Base-by-base conservation (phyloP, 2,113 vertebrate genomes). In the Dunckerocampus dactyliophorus region DNA sequence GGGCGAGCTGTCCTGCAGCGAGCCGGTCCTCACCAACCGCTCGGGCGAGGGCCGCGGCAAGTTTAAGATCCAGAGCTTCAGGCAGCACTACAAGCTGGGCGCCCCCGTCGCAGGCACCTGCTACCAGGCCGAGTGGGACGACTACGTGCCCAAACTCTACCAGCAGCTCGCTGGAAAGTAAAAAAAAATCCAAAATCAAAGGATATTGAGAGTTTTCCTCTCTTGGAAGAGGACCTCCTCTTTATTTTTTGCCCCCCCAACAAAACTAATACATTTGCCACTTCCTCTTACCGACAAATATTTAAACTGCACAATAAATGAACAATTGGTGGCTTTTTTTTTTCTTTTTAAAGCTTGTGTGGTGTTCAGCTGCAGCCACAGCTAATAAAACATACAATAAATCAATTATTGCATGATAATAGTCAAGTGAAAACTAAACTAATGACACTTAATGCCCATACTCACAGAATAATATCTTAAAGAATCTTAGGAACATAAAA, bases 41-140 rank as follows among this genome's bases (percentile, higher is more conserved):
- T 99, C 86, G 0, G 95, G 94, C 14, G 92, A 98, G 67, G 82
- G 92, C 19, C 91, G 95, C 0, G 94, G 92, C 4, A 92, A 92
- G 52, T 98, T 99, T 90, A 92, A 92, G 75, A 87, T 95, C 85
- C 82, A 88, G 0, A 50, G 74, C 3, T 99, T 98, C 89, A 92
- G 95, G 71, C 84, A 89, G 81, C 98, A 96, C 75, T 98, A 98
- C 14, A 59, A 80, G 11, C 91, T 98, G 19, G 90, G 85, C 0
- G 11, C 74, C 2, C 94, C 96, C 0, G 81, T 93, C 70, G 97
- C 95, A 0, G 97, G 95, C 22, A 92, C 85, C 0, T 98, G 97
- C 77, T 99, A 94, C 90, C 97, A 98, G 84, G 95, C 97, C 0
- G 93, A 96, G 72, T 98, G 96, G 97, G 97, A 98, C 0, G 82